phyloP scores from a whole-genome alignment of 2,888 invertebrate genomes.

The Dasysyrphus albostriatus region DNA sequence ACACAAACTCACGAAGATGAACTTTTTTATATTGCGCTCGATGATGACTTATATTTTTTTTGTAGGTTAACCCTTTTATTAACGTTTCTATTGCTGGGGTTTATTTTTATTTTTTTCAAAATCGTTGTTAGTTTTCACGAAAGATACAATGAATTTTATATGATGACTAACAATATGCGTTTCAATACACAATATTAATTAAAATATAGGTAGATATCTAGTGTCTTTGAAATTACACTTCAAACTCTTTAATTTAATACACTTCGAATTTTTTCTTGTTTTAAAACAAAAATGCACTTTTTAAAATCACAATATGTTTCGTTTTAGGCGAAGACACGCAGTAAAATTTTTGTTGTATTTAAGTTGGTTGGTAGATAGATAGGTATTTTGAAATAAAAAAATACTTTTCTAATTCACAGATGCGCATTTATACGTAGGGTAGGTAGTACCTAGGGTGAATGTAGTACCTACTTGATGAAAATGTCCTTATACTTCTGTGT shows the following conservation, averaged over 20 bases:
- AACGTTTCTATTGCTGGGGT: not conserved
- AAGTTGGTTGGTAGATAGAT: too few relatives aligned
- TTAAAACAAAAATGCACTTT: constrained; percentile 59
- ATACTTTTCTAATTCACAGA: constrained; percentile 33
- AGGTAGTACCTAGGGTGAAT: not conserved
- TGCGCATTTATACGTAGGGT: constrained; percentile 40
- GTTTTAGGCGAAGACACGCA: constrained; percentile 11
- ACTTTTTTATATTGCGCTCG: constrained; percentile 35
- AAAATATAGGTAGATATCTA: not conserved
- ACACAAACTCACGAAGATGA: constrained; percentile 35
- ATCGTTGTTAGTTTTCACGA: not conserved
- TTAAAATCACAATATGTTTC: constrained; percentile 67
- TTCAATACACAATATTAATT: not conserved
- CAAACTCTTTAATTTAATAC: constrained; percentile 2
- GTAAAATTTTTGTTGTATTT: not conserved
- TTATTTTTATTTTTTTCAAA: not conserved
- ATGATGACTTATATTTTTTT: constrained; percentile 6
- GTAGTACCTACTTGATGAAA: not conserved
- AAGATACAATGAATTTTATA: not conserved
- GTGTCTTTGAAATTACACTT: constrained; percentile 23
- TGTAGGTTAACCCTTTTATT: not conserved
- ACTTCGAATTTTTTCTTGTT: constrained; percentile 4
- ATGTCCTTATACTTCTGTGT: constrained; percentile 25
- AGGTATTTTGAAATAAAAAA: not conserved
- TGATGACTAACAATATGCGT: not conserved